Percentiles rank a stretch among this genome's conserved stretches.
Conservation (phyloP, 2,797 vertebrate genomes). For the Gobio occitaniae region DNA sequence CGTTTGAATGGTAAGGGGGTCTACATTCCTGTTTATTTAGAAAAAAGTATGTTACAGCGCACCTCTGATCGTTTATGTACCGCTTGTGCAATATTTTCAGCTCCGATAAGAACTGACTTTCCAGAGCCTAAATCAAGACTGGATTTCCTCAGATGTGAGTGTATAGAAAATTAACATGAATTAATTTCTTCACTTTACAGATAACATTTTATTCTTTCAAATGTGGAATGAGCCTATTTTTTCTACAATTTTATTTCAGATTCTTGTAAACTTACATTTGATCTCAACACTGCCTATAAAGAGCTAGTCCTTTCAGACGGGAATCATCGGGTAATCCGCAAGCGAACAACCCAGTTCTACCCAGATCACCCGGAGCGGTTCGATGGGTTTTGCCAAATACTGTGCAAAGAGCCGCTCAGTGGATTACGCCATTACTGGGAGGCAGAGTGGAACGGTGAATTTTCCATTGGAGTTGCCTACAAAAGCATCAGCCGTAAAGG, state of each 20-base stretch:
- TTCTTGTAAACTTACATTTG: conserved; percentile 73
- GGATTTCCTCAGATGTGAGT: conserved; percentile 82
- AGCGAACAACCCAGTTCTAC: conserved; percentile 74
- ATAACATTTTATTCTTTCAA: neutral
- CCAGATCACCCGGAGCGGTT: conserved; percentile 80
- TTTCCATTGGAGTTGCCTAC: conserved; percentile 79
- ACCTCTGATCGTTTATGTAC: neutral
- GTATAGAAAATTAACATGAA: neutral
- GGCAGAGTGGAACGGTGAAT: conserved; percentile 81
- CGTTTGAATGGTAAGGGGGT: conserved; percentile 72
- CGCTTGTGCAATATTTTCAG: conserved; percentile 55
- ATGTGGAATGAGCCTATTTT: neutral
- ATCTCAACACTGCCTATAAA: conserved; percentile 80
- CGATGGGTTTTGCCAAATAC: conserved; percentile 80
- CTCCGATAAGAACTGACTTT: conserved; percentile 70
- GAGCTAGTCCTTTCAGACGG: conserved; percentile 78
- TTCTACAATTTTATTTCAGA: conserved; percentile 13
- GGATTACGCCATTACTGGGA: conserved; percentile 83
- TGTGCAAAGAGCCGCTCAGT: conserved; percentile 77
- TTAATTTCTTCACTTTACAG: neutral
- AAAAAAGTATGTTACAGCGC: neutral
- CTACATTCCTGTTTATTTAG: neutral
- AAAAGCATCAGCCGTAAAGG: conserved; percentile 82
- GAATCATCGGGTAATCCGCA: conserved; percentile 75
- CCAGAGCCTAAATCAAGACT: conserved; percentile 78